Percentiles rank a stretch among this genome's conserved stretches.
Conservation (phyloP, 2,888 invertebrate genomes). For the Drosophila stalkeri region DNA sequence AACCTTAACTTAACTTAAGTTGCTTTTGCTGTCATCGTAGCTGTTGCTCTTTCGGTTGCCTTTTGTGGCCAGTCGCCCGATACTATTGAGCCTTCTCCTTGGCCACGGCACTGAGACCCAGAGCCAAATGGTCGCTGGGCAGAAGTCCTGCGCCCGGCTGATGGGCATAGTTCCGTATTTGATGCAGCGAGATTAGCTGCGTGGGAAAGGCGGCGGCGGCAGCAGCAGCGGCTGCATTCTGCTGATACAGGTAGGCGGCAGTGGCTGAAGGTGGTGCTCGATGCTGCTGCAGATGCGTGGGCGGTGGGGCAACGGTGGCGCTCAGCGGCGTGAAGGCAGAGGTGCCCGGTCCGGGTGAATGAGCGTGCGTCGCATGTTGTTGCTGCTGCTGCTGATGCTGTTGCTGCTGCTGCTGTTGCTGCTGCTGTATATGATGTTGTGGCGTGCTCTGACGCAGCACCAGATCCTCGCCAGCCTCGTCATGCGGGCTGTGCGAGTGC, state of each 20-base stretch:
- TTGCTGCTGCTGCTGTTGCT: constrained; percentile 71
- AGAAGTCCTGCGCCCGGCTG: constrained; percentile 90
- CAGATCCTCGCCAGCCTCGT: constrained; percentile 83
- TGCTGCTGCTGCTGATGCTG: constrained; percentile 73
- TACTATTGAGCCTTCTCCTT: constrained; percentile 85
- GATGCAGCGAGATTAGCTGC: constrained; percentile 97
- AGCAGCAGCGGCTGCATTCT: constrained; percentile 85
- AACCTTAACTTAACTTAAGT: constrained; percentile 26
- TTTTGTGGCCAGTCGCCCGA: constrained; percentile 58
- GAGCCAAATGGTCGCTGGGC: constrained; percentile 88
- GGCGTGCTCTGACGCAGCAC: constrained; percentile 84
- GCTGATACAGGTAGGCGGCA: constrained; percentile 93
- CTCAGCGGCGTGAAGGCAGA: constrained; percentile 98
- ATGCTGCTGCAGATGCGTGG: constrained; percentile 88
- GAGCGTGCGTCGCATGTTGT: constrained; percentile 72
- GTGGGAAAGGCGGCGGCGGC: constrained; percentile 92
- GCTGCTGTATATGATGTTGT: constrained; percentile 81
- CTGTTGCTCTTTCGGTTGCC: constrained; percentile 48
- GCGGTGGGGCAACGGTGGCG: constrained; percentile 86
- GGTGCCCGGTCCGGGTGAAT: constrained; percentile 84
- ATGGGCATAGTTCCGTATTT: constrained; percentile 98
- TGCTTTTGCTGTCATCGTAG: constrained; percentile 64
- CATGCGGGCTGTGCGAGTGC: constrained; percentile 84
- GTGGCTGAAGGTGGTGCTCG: constrained; percentile 86
- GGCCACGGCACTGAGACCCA: constrained; percentile 83